These are phyloP conservation scores for Alectoris magna DNA, from an alignment of 2,797 vertebrate genomes.

Conservation along the genomic window DNA sequence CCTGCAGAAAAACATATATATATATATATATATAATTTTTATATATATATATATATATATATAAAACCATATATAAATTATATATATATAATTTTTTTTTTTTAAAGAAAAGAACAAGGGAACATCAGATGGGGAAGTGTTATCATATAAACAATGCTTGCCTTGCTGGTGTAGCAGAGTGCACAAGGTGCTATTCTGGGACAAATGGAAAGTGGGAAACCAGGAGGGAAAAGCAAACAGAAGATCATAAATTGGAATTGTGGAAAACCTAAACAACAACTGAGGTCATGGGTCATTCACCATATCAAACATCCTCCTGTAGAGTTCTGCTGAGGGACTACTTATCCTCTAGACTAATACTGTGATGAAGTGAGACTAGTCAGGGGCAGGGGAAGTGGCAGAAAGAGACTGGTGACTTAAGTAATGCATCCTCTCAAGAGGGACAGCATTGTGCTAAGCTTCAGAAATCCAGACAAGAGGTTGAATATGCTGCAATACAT, in stretches of 20 bases:
- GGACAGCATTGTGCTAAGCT: neutral
- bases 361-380: neutral
- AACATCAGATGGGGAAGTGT: neutral
- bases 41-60: neutral
- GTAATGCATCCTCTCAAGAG: accelerated
- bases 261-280: neutral
- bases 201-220: constrained; percentile 29
- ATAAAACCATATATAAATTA: too few relatives aligned
- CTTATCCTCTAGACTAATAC: neutral
- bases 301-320: neutral
- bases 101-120: too few relatives aligned
- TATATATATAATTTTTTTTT: too few relatives aligned
- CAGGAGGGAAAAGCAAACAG: neutral
- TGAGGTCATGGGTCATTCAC: neutral
- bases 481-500: accelerated
- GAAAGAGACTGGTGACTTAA: neutral
- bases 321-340: neutral
- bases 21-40: too few relatives aligned
- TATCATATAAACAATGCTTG: neutral
- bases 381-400: neutral
- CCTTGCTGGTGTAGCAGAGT: neutral
- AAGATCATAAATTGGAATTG: neutral
- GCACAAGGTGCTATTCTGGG: neutral
- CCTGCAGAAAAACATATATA: constrained; percentile 3
- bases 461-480: neutral